Conservation (phyloP, 64 coral and sea anemone genomes). For the Actinia tenebrosa region DNA sequence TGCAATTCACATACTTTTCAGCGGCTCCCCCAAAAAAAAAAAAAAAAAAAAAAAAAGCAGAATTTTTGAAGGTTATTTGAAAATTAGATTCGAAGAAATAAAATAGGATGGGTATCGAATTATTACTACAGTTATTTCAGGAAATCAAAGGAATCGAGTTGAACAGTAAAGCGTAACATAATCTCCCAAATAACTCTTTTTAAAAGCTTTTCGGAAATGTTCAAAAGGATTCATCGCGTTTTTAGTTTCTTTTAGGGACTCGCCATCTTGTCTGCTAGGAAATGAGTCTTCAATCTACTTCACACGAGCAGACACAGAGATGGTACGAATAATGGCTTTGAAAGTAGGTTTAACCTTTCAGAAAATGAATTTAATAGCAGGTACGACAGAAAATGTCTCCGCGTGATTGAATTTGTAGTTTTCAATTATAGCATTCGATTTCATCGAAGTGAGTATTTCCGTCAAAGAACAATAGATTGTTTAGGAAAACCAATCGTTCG, state of each 20-base stretch:
- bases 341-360: not conserved
- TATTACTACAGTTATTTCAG: not conserved
- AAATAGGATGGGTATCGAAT: not conserved
- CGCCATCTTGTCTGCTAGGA: not conserved
- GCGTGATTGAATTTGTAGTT: not conserved
- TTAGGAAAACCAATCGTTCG: not conserved
- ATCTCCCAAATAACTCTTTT: not conserved
- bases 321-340: not conserved
- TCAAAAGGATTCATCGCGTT: not conserved
- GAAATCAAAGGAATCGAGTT: not conserved
- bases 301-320: not conserved
- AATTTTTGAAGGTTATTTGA: not conserved
- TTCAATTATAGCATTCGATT: not conserved
- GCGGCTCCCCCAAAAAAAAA: too few species aligned
- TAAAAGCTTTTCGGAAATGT: not conserved
- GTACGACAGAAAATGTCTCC: not conserved
- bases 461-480: not conserved
- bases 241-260: not conserved
- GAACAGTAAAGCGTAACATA: not conserved
- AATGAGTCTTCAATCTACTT: not conserved
- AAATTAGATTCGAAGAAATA: not conserved
- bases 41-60: too few species aligned
- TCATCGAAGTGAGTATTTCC: not conserved
- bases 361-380: not conserved
- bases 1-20: too few species aligned